These are phyloP conservation scores for Torymus aiolomorphi DNA, from an alignment of 2,888 invertebrate genomes.

Conservation along the genomic window DNA sequence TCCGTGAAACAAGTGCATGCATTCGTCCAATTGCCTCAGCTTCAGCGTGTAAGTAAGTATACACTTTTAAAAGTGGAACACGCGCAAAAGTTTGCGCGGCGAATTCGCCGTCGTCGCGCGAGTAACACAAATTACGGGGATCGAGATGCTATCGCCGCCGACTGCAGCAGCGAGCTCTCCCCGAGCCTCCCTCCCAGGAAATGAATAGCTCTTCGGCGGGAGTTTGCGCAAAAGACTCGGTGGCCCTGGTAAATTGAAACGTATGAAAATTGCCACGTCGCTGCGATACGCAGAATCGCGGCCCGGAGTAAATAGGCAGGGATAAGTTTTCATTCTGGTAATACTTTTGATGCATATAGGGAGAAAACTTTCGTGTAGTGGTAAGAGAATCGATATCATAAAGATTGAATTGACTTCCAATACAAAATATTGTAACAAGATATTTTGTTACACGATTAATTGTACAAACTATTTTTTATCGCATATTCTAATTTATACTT, in stretches of 20 bases:
- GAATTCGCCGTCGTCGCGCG: neutral
- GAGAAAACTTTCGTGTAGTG: neutral
- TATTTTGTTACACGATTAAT: too few relatives aligned
- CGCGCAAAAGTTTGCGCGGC: constrained; percentile 28
- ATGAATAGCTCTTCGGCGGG: constrained; percentile 23
- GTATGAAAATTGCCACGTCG: constrained; percentile 32
- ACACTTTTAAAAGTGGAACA: constrained; percentile 33
- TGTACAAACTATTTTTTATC: too few relatives aligned
- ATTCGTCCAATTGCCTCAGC: too few relatives aligned
- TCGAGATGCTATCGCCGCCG: constrained; percentile 27
- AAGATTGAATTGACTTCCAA: too few relatives aligned
- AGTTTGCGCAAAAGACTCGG: neutral
- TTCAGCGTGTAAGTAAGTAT: too few relatives aligned
- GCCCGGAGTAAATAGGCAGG: neutral
- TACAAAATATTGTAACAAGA: too few relatives aligned
- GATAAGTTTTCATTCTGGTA: neutral
- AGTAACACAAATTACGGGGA: constrained; percentile 31
- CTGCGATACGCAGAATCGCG: neutral
- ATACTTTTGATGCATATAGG: neutral
- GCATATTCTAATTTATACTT: too few relatives aligned
- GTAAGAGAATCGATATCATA: too few relatives aligned
- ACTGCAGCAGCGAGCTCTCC: neutral
- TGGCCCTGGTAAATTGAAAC: constrained; percentile 22
- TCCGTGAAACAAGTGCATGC: too few relatives aligned
- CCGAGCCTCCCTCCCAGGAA: neutral